Percentiles rank a stretch among this genome's conserved stretches.
These are phyloP conservation scores for Exocentrus adspersus DNA, from an alignment of 2,888 invertebrate genomes.

Conservation along the genomic window DNA sequence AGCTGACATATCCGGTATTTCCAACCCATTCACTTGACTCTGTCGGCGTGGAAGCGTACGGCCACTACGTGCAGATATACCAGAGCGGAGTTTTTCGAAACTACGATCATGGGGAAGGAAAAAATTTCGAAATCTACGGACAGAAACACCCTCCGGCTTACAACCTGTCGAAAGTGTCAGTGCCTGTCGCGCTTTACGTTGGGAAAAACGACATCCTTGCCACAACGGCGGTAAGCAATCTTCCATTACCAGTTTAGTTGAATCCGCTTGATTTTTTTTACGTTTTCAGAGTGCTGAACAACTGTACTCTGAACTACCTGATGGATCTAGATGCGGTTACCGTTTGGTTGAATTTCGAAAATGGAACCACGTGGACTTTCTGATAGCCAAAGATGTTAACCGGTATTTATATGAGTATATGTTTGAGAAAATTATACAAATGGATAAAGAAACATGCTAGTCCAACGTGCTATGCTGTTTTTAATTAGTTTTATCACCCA, in stretches of 20 bases:
- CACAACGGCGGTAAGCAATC: conserved; percentile 15
- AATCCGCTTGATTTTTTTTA: neutral
- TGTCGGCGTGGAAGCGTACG: conserved; percentile 27
- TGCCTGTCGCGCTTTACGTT: conserved; percentile 21
- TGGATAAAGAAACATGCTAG: conserved; percentile 5
- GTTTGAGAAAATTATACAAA: neutral
- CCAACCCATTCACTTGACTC: conserved; percentile 31
- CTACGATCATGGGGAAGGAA: conserved; percentile 17
- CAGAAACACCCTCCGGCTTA: conserved; percentile 22
- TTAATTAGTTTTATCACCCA: too few relatives aligned
- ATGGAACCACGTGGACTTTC: conserved; percentile 18
- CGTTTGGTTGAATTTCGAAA: conserved; percentile 2
- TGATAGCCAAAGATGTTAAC: conserved; percentile 7
- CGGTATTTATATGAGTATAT: conserved; percentile 7
- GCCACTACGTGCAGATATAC: conserved; percentile 31
- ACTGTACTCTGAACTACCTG: conserved; percentile 17
- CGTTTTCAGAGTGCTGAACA: conserved; percentile 21
- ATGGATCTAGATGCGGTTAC: conserved; percentile 11
- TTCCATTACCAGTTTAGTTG: too few relatives aligned
- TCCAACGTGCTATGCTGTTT: too few relatives aligned
- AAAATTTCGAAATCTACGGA: conserved; percentile 19
- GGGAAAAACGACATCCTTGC: conserved; percentile 28
- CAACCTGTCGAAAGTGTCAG: conserved; percentile 15
- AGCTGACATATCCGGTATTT: conserved; percentile 31
- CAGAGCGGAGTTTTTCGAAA: conserved; percentile 24